Conservation (phyloP, 2,113 vertebrate genomes). For the Pachycephala philippinensis region DNA sequence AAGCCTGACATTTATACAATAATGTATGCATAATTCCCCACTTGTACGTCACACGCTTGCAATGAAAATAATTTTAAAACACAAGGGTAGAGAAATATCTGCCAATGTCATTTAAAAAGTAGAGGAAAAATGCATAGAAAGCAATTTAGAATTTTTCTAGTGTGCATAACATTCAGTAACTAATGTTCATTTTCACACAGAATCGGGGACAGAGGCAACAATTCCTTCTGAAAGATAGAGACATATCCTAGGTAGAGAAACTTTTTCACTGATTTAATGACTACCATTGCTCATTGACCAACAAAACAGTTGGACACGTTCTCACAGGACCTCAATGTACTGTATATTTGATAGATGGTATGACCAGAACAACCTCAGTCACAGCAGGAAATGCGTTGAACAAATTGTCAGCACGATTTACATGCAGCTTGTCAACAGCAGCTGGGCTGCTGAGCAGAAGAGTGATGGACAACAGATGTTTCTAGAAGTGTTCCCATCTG, state of each 20-base stretch:
- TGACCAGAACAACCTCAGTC: conserved; percentile 61
- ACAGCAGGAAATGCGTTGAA: conserved; percentile 71
- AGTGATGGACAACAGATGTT: conserved; percentile 80
- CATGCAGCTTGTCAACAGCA: conserved; percentile 73
- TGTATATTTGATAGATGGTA: conserved; percentile 58
- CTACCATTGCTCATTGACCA: conserved; percentile 21
- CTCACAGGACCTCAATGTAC: not conserved
- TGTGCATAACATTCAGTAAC: not conserved
- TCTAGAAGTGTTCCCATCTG: conserved; percentile 74
- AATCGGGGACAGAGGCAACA: not conserved
- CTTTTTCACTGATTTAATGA: conserved; percentile 24
- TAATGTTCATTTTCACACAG: not conserved
- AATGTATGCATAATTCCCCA: conserved; percentile 62
- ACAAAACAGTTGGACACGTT: conserved; percentile 28
- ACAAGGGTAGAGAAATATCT: conserved; percentile 63
- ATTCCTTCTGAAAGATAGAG: not conserved
- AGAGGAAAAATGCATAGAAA: not conserved
- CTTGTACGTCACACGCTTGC: conserved; percentile 49
- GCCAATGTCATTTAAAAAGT: conserved; percentile 20
- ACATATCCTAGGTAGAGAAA: conserved; percentile 32
- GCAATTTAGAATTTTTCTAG: conserved; percentile 13
- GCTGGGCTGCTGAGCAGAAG: conserved; percentile 72
- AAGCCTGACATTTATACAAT: conserved; percentile 64
- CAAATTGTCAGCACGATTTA: conserved; percentile 77
- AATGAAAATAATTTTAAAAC: conserved; percentile 65